phyloP scores from a whole-genome alignment of 2,797 vertebrate genomes.

The Taeniopygia guttata region DNA sequence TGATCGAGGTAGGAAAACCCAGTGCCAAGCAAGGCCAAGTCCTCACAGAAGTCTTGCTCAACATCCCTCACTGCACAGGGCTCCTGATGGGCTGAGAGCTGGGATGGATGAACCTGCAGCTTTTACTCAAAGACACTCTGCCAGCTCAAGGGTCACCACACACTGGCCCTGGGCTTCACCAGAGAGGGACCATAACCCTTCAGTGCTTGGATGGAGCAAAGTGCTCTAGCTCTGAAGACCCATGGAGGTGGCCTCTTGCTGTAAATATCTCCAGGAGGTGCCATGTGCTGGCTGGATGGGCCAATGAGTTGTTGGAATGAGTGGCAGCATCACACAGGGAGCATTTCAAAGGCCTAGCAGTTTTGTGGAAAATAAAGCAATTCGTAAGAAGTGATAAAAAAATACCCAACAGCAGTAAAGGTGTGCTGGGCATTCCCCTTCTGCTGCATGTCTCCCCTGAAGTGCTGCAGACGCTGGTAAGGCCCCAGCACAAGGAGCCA shows the following conservation, averaged over 20 bases:
- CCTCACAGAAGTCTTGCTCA: neutral
- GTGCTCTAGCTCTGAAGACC: neutral
- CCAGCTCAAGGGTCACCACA: neutral
- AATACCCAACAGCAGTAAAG: accelerated
- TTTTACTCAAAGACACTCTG: neutral
- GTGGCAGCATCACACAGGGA: accelerated
- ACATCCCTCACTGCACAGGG: accelerated
- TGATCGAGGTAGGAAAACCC: accelerated
- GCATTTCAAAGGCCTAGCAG: neutral
- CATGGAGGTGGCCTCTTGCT: accelerated
- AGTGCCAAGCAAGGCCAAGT: neutral
- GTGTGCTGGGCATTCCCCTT: neutral
- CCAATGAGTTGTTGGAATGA: accelerated
- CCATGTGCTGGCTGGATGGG: accelerated
- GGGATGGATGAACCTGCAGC: neutral
- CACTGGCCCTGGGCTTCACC: neutral
- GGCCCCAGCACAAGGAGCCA: neutral
- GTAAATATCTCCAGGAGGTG: neutral
- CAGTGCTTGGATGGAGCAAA: neutral
- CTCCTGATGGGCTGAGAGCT: neutral
- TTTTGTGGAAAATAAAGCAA: neutral
- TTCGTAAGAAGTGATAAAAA: neutral
- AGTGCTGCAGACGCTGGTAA: accelerated
- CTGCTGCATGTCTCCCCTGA: neutral
- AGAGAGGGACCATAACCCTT: neutral